A percentile compares a stretch with the other conserved stretches of the same genome.
phyloP scores from a whole-genome alignment of 1,140 invertebrate genomes.

The Archivesica marissinica region DNA sequence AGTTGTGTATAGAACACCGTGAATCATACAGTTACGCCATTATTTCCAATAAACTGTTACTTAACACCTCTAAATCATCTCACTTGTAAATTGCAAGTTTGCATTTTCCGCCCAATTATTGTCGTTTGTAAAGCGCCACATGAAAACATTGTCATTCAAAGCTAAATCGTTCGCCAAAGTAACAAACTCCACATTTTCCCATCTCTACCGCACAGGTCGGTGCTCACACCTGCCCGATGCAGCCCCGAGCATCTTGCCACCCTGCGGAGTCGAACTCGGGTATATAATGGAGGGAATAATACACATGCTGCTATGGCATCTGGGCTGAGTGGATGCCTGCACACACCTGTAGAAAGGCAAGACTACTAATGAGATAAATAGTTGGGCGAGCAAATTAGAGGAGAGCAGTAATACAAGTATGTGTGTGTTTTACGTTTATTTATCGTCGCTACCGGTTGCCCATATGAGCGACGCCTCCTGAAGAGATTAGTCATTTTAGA shows the following conservation, averaged over 20 bases:
- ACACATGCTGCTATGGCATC: slow-evolving; percentile 49
- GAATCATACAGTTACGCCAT: slow-evolving; percentile 25
- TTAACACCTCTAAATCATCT: slow-evolving; percentile 56
- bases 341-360: slow-evolving; percentile 56
- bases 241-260: slow-evolving; percentile 17
- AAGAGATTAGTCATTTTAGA: no score
- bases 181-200: slow-evolving; percentile 32
- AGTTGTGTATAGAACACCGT: neutral
- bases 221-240: slow-evolving; percentile 32
- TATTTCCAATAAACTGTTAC: slow-evolving; percentile 22
- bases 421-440: no score
- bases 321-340: slow-evolving; percentile 41
- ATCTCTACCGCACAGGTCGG: slow-evolving; percentile 33
- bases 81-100: slow-evolving; percentile 58
- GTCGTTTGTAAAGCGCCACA: slow-evolving; percentile 39
- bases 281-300: slow-evolving; percentile 29
- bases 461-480: no score
- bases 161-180: slow-evolving; percentile 19
- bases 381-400: slow-evolving; percentile 5
- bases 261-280: slow-evolving; percentile 21
- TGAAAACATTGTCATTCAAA: slow-evolving; percentile 39
- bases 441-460: no score
- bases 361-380: slow-evolving; percentile 50
- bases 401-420: neutral
- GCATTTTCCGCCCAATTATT: slow-evolving; percentile 54